phyloP scores from a whole-genome alignment of 64 coral and sea anemone species.

The Porites australiensis region DNA sequence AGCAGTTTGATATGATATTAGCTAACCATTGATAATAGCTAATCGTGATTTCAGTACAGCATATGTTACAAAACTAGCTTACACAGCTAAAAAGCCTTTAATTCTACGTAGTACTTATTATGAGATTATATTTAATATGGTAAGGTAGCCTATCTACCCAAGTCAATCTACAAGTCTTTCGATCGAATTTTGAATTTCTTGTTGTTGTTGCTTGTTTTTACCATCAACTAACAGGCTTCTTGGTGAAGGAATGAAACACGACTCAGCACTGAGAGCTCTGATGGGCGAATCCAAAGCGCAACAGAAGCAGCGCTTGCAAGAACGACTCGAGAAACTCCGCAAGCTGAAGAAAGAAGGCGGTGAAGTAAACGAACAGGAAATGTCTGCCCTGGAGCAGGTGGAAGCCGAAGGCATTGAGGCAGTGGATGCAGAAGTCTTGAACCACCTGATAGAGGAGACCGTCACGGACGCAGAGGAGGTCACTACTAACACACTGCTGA shows the following conservation, averaged over 20 bases:
- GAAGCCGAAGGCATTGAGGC: slow-evolving; percentile 84
- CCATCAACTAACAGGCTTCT: slow-evolving; percentile 90
- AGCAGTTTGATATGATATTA: too few relatives aligned
- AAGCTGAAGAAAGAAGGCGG: slow-evolving; percentile 77
- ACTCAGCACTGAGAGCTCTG: slow-evolving; percentile 72
- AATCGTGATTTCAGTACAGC: too few relatives aligned
- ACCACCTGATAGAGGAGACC: slow-evolving; percentile 69
- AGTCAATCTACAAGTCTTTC: too few relatives aligned
- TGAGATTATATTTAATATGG: too few relatives aligned
- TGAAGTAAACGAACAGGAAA: slow-evolving; percentile 67
- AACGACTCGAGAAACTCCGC: slow-evolving; percentile 82
- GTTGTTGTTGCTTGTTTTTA: too few relatives aligned
- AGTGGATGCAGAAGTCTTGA: slow-evolving; percentile 63
- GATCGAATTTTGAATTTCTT: too few relatives aligned
- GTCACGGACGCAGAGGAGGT: slow-evolving; percentile 63
- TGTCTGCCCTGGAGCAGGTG: slow-evolving; percentile 75
- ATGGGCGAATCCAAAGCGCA: slow-evolving; percentile 86
- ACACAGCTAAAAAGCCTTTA: too few relatives aligned
- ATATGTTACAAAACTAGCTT: too few relatives aligned
- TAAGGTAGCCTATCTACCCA: too few relatives aligned
- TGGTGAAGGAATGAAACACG: slow-evolving; percentile 92
- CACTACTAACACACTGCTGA: slow-evolving; percentile 69
- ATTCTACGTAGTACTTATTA: too few relatives aligned
- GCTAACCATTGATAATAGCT: too few relatives aligned
- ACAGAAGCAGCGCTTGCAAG: slow-evolving; percentile 83